phyloP scores from a whole-genome alignment of 2,797 vertebrate genomes.

The Yasuhikotakia modesta region DNA sequence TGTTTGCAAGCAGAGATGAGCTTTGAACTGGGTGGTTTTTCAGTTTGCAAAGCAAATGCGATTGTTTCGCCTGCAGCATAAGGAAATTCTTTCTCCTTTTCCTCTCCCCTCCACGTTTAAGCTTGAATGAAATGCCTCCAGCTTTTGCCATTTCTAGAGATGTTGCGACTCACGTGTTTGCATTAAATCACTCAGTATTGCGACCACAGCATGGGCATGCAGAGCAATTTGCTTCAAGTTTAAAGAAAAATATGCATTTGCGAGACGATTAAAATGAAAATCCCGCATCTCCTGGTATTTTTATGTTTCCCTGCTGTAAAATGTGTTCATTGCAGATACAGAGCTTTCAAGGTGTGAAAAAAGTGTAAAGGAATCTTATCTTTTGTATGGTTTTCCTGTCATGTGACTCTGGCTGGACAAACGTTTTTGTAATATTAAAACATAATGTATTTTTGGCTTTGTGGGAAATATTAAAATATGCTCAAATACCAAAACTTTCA shows the following conservation, averaged over 20 bases:
- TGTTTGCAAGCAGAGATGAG: conserved; percentile 64
- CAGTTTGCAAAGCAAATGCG: conserved; percentile 70
- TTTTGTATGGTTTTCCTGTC: neutral
- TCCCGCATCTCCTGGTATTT: too few relatives aligned
- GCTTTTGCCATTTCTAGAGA: conserved; percentile 58
- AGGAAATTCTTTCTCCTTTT: conserved; percentile 63
- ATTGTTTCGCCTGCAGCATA: conserved; percentile 67
- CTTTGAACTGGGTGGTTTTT: conserved; percentile 71
- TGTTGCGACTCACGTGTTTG: conserved; percentile 49
- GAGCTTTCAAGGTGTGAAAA: too few relatives aligned
- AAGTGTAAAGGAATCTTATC: neutral
- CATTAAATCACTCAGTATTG: conserved; percentile 59
- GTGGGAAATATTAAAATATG: neutral
- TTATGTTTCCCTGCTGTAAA: too few relatives aligned
- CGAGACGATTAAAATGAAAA: neutral
- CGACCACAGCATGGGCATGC: neutral
- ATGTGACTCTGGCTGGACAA: neutral
- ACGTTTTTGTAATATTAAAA: too few relatives aligned
- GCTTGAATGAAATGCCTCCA: conserved; percentile 53
- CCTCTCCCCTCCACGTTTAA: conserved; percentile 51
- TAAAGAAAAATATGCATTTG: too few relatives aligned
- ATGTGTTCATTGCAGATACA: too few relatives aligned
- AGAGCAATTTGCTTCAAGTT: too few relatives aligned
- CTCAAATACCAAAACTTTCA: too few relatives aligned
- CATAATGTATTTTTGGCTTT: neutral